Evolutionary conservation across 53 echinoderm and acorn worm species (phyloP).

Genomic region (Astropecten irregularis): DNA sequence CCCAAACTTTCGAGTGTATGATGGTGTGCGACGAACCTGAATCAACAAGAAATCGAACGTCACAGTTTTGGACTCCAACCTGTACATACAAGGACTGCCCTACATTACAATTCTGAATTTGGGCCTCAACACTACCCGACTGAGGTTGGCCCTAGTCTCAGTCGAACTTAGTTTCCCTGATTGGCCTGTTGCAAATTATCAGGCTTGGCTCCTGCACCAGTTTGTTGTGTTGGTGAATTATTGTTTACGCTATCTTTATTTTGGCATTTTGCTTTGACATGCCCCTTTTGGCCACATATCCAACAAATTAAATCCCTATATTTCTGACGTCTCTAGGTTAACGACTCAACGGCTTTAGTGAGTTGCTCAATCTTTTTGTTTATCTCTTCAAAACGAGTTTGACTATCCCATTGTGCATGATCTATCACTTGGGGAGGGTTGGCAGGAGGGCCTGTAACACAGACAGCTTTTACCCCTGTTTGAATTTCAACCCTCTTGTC

Average conservation of each 20-base stretch:
- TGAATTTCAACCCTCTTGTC: background rate
- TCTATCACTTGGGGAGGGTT: background rate
- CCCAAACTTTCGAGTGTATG: background rate
- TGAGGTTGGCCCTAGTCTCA: background rate
- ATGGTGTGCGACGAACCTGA: background rate
- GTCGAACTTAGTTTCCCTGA: conserved; percentile 5
- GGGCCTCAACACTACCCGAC: background rate
- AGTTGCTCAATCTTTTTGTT: conserved; percentile 1
- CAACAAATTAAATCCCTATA: background rate
- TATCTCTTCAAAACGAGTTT: background rate
- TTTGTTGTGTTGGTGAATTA: too few relatives aligned
- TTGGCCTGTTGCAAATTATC: background rate
- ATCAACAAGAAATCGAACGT: background rate
- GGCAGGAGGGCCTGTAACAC: background rate
- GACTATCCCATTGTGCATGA: background rate
- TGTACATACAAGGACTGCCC: background rate
- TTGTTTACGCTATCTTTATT: background rate
- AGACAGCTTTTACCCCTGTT: background rate
- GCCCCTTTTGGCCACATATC: background rate
- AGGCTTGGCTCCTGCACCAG: too few relatives aligned
- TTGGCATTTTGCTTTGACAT: background rate
- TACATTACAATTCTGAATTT: background rate
- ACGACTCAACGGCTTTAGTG: background rate
- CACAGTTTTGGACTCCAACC: background rate
- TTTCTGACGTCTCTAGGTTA: background rate